phyloP scores from a whole-genome alignment of 92 coral and sea anemone genomes.

The Parazoanthus swiftii region DNA sequence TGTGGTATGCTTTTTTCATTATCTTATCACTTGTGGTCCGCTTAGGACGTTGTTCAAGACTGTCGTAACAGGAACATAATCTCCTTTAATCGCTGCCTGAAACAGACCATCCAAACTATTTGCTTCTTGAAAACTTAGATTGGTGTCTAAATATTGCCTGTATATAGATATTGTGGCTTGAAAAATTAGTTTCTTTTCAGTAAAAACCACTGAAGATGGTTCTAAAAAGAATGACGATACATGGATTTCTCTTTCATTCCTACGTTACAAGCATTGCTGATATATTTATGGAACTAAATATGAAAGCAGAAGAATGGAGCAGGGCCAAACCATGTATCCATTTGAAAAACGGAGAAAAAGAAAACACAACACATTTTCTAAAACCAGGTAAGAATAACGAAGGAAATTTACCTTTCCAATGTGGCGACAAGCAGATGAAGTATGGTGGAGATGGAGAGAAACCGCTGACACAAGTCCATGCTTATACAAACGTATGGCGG shows the following conservation, averaged over 20 bases:
- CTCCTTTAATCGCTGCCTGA: background rate
- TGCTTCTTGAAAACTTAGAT: background rate
- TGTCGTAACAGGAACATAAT: background rate
- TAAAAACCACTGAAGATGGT: too few relatives aligned
- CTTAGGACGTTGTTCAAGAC: background rate
- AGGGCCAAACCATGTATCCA: too few relatives aligned
- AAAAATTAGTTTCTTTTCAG: too few relatives aligned
- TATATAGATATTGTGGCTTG: too few relatives aligned
- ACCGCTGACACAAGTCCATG: constrained; percentile 77
- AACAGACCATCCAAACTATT: background rate
- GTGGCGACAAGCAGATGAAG: constrained; percentile 82
- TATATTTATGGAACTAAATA: too few relatives aligned
- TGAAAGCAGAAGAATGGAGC: too few relatives aligned
- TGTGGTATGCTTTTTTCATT: background rate
- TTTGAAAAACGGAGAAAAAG: too few relatives aligned
- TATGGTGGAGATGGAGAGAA: constrained; percentile 67
- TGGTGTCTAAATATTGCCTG: background rate
- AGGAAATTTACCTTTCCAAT: constrained; percentile 44
- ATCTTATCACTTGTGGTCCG: background rate
- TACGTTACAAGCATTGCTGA: too few relatives aligned
- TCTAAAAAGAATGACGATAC: too few relatives aligned
- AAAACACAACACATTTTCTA: background rate
- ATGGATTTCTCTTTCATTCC: too few relatives aligned
- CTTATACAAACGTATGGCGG: constrained; percentile 28
- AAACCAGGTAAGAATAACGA: background rate